Conservation (phyloP, 2,113 vertebrate genomes). For the Erythrolamprus reginae region DNA sequence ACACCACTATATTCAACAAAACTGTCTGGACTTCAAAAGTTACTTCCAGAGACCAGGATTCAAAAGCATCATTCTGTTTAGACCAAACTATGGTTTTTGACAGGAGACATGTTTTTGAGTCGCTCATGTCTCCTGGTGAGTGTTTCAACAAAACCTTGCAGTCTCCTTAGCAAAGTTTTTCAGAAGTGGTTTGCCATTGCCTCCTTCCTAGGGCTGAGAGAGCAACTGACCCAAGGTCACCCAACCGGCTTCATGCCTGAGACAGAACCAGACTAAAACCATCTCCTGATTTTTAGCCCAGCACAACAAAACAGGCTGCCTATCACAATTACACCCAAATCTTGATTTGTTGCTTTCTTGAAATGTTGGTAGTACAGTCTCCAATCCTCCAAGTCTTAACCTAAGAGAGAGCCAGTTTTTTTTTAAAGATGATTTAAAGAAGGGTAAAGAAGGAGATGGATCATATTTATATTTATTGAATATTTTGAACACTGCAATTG, state of each 20-base stretch:
- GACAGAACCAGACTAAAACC: neutral
- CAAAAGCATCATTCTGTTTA: neutral
- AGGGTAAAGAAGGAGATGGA: neutral
- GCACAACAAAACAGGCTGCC: neutral
- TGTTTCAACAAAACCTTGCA: neutral
- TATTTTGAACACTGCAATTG: neutral
- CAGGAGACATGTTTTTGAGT: neutral
- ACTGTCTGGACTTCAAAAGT: neutral
- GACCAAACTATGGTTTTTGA: neutral
- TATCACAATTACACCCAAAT: neutral
- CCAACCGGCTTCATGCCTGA: neutral
- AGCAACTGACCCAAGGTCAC: neutral
- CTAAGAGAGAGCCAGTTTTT: neutral
- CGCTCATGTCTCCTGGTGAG: neutral
- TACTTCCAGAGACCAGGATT: neutral
- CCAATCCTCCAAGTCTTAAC: neutral
- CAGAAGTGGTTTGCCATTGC: neutral
- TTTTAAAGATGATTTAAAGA: neutral
- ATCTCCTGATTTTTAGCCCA: neutral
- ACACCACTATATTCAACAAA: neutral
- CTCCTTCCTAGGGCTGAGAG: neutral
- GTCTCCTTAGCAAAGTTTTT: neutral
- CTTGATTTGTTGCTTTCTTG: neutral
- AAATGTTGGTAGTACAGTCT: neutral
- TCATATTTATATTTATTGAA: neutral